Conservation (phyloP, 2,888 invertebrate species). For the Rosalia funebris region DNA sequence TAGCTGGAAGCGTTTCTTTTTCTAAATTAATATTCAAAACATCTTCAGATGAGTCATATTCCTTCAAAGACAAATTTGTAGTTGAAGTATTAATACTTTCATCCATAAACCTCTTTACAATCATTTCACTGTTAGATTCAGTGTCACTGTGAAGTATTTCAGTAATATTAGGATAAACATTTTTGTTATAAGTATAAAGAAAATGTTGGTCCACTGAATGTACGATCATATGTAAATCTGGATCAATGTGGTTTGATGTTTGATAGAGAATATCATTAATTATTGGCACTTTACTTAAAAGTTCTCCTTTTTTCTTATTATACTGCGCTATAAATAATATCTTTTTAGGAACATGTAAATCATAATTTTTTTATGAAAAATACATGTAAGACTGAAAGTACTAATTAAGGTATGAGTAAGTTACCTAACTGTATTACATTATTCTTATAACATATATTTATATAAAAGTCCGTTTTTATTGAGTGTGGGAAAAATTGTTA, state of each 20-base stretch:
- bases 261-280: conserved; percentile 33
- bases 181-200: conserved; percentile 37
- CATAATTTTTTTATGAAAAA: no score
- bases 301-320: conserved; percentile 2
- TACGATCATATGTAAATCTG: conserved; percentile 36
- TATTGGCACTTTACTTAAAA: conserved; percentile 27
- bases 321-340: conserved; percentile 31
- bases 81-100: conserved; percentile 2
- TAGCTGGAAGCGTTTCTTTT: neutral
- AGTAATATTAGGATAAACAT: conserved; percentile 28
- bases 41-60: neutral
- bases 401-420: no score
- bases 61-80: neutral
- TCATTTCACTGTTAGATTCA: neutral
- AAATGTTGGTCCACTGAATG: conserved; percentile 29
- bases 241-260: conserved; percentile 38
- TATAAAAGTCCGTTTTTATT: no score
- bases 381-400: no score
- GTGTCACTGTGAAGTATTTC: conserved; percentile 9
- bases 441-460: no score
- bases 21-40: neutral
- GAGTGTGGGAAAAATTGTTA: no score
- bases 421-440: no score
- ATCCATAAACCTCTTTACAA: conserved; percentile 10
- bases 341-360: neutral